Evolutionary conservation across 1,140 invertebrate genomes (phyloP).

Genomic region (Euura saliciscinereae): DNA sequence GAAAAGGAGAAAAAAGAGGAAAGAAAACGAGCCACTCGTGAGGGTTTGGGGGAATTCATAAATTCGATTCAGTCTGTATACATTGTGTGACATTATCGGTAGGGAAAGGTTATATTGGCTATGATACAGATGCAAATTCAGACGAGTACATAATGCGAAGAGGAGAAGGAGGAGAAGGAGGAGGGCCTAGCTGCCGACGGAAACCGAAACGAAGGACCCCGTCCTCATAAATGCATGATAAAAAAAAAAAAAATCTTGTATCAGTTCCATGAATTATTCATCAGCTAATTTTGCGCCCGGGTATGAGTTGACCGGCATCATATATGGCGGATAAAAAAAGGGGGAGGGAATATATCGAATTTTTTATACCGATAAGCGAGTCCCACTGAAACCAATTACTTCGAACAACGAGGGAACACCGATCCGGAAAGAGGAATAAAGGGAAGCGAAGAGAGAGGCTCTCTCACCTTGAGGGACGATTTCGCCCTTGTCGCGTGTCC

Average conservation of each 20-base stretch:
- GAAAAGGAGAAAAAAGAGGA: neutral
- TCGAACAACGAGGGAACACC: neutral
- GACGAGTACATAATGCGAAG: constrained; percentile 38
- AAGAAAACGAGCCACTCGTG: neutral
- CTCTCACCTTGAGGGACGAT: constrained; percentile 81
- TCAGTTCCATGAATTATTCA: constrained; percentile 47
- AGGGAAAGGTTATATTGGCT: constrained; percentile 36
- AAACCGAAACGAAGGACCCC: constrained; percentile 11
- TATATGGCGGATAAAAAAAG: too few relatives aligned
- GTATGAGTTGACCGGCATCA: too few relatives aligned
- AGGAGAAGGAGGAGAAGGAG: constrained; percentile 33
- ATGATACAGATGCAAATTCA: constrained; percentile 42
- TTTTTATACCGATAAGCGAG: too few relatives aligned
- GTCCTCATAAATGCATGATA: constrained; percentile 52
- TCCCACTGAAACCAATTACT: too few relatives aligned
- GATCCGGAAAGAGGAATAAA: neutral
- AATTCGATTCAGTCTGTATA: too few relatives aligned
- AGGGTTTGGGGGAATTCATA: neutral
- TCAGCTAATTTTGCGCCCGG: constrained; percentile 46
- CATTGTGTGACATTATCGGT: too few relatives aligned
- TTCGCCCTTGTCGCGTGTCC: constrained; percentile 78
- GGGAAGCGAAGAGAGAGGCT: neutral
- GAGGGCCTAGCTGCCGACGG: constrained; percentile 18
- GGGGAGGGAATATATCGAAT: too few relatives aligned
- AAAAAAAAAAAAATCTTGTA: constrained; percentile 52